Evolutionary conservation across 1,140 invertebrate species (phyloP), one percentile per base, ranked within the genome.

Genomic region (Drosophila navojoa): DNA sequence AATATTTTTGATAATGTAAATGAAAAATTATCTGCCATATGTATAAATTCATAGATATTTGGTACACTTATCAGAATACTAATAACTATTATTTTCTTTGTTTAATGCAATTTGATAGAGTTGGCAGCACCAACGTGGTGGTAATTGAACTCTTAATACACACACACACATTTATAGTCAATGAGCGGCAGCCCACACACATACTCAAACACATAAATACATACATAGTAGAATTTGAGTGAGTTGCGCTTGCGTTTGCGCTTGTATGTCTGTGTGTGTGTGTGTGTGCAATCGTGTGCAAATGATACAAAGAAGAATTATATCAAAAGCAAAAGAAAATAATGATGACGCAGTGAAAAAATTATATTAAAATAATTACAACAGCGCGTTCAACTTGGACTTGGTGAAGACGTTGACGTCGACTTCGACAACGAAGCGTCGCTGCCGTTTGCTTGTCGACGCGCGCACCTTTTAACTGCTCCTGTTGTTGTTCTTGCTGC

Each of bases 291-390:
- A 80, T 85, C 81, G 82, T 87, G 82, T 89, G 80, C 79, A 87
- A 89, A 87, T 87, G 85, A 89, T 87, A 87, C 80, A 90, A 89
- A 90, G 84, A 87, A 82, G 73, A 90, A 84, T 77, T 84, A 87
- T 89, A 89, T 87, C 82, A 87, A 89, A 89, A 74, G 85, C 85
- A 62, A 80, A 89, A 81, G 79, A 89, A 89, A 89, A 89, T 89
- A 89, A 89, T 89, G 84, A 89, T 89, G 84, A 89, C 84, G 84
- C 84, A 89, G 85, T 87, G 73, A 89, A 89, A 87, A 86, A 81
- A 81, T 77, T 81, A 79, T 89, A 87, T 86, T 85, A 84, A 90
- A 89, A 89, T 89, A 89, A 89, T 89, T 89, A 89, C 84, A 89
- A 90, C 80, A 78, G 84, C 72, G 76, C 73, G 77, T 79, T 76